Evolutionary conservation across 2,113 vertebrate genomes (phyloP), one percentile per base, ranked within the genome.

Genomic region (Bagarius yarrelli): DNA sequence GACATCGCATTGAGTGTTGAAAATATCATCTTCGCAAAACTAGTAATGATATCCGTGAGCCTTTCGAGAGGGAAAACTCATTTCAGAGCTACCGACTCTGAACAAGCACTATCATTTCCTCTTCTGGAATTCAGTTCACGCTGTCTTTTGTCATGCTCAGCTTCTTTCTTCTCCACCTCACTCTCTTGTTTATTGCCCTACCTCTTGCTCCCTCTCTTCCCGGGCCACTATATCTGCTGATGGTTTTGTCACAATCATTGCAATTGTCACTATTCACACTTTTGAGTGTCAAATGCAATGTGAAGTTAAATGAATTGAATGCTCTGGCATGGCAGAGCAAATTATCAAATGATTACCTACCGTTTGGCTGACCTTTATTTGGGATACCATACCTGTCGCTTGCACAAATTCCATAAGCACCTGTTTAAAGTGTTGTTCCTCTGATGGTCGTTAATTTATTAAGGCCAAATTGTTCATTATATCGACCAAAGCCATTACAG

Each of bases 1-100:
- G 64, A 82, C 55, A 30, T 50, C 50, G 72, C 72, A 77, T 77
- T 79, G 85, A 85, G 81, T 76, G 83, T 85, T 57, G 79, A 85
- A 81, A 84, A 85, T 83, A 83, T 85, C 84, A 85, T 86, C 81
- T 83, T 82, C 76, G 47, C 47, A 70, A 86, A 86, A 79, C 69
- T 52, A 63, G 83, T 80, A 82, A 83, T 86, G 79, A 86, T 83
- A 81, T 78, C 81, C 78, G 63, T 72, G 83, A 76, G 83, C 72
- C 74, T 67, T 23, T 25, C 13, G 57, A 80, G 73, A 66, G 81
- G 59, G 78, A 74, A 86, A 78, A 77, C 81, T 84, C 83, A 84
- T 80, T 75, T 79, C 36, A 52, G 30, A 82, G 64, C 75, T 64
- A 63, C 60, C 70, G 78, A 78, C 73, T 80, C 72, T 66, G 78